Conservation (phyloP, 2,888 invertebrate genomes). For the Choristoneura rosaceana region DNA sequence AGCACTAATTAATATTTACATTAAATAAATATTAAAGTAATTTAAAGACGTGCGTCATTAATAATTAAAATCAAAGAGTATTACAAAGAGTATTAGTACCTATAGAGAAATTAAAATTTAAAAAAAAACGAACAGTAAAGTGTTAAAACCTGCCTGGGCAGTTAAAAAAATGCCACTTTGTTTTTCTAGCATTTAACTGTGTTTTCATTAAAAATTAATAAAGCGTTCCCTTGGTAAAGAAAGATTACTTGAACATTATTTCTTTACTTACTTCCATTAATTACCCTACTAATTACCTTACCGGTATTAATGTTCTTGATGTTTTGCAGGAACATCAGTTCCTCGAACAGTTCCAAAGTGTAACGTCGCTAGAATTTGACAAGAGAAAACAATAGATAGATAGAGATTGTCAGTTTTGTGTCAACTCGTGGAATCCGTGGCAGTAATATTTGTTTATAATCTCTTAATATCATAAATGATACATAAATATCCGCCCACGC, state of each 20-base stretch:
- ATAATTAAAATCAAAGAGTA: neutral
- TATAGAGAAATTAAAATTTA: too few species aligned
- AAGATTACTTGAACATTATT: too few species aligned
- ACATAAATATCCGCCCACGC: neutral
- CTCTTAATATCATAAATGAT: constrained; percentile 14
- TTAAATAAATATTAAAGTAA: neutral
- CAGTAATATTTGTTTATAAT: constrained; percentile 37
- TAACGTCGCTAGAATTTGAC: constrained; percentile 14
- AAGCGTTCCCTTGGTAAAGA: too few species aligned
- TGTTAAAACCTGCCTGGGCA: neutral
- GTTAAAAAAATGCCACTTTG: too few species aligned
- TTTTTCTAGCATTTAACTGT: too few species aligned
- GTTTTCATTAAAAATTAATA: too few species aligned
- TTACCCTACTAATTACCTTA: too few species aligned
- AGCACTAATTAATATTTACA: too few species aligned
- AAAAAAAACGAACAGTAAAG: neutral
- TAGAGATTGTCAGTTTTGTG: neutral
- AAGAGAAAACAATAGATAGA: neutral
- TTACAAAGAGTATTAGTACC: too few species aligned
- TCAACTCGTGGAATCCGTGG: constrained; percentile 19
- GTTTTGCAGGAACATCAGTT: neutral
- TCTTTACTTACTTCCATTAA: too few species aligned
- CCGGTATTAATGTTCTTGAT: neutral
- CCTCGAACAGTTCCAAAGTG: neutral
- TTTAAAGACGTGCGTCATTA: neutral